Evolutionary conservation across 1,140 invertebrate species (phyloP).

Genomic region (Zophobas morio): DNA sequence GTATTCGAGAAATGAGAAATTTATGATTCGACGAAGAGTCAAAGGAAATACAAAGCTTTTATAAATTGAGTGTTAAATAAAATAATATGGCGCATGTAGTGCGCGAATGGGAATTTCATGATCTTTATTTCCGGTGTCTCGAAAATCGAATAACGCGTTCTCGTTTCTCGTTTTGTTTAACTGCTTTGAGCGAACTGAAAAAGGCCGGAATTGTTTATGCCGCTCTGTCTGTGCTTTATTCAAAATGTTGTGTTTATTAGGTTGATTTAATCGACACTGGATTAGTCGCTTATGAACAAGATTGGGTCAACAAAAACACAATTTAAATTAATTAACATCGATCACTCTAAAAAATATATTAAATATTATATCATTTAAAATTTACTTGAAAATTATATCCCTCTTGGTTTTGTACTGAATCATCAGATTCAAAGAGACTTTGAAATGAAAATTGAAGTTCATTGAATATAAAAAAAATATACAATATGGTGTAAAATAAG

Average conservation of each 20-base stretch:
- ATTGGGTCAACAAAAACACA: too few relatives aligned
- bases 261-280: too few relatives aligned
- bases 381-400: too few relatives aligned
- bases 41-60: not conserved
- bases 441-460: too few relatives aligned
- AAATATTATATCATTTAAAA: too few relatives aligned
- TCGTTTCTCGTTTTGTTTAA: not conserved
- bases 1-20: not conserved
- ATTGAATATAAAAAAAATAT: too few relatives aligned
- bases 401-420: too few relatives aligned
- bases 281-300: too few relatives aligned
- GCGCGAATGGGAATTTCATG: constrained; percentile 12
- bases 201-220: not conserved
- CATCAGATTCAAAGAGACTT: too few relatives aligned
- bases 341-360: too few relatives aligned
- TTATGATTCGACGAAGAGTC: constrained; percentile 14
- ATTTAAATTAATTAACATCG: too few relatives aligned
- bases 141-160: not conserved
- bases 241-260: not conserved
- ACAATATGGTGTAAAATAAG: too few relatives aligned
- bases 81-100: constrained; percentile 6
- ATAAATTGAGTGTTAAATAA: constrained; percentile 25
- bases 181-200: not conserved
- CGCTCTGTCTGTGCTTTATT: not conserved
- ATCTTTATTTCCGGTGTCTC: not conserved